phyloP scores from a whole-genome alignment of 2,113 vertebrate species.

The Leucoraja erinaceus region DNA sequence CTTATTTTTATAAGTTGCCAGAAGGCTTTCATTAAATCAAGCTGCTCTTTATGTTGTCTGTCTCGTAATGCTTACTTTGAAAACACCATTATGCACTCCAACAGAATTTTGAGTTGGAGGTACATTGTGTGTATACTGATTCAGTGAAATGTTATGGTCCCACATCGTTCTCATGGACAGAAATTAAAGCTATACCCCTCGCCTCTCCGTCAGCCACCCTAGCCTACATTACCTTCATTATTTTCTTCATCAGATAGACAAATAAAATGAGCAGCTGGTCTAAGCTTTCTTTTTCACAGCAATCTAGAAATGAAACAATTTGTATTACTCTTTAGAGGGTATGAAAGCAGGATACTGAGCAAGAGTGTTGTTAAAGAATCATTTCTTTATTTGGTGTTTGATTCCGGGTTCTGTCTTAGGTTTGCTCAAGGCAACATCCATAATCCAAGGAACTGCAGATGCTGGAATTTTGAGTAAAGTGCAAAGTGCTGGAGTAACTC shows the following conservation, averaged over 20 bases:
- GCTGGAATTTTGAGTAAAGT: no score
- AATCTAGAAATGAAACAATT: background rate
- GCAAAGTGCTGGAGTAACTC: no score
- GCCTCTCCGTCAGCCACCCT: background rate
- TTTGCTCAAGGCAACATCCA: background rate
- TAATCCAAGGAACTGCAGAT: background rate
- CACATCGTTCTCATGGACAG: background rate
- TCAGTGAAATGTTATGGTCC: conserved; percentile 3
- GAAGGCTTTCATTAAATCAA: conserved; percentile 27
- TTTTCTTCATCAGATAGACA: background rate
- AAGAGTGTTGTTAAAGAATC: background rate
- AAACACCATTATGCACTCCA: conserved; percentile 10
- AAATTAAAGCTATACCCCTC: background rate
- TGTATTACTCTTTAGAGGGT: background rate
- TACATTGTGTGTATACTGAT: conserved; percentile 26
- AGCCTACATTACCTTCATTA: background rate
- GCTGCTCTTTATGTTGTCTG: conserved; percentile 19
- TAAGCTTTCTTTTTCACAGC: background rate
- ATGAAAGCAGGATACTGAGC: background rate
- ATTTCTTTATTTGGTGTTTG: background rate
- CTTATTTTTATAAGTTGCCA: conserved; percentile 28
- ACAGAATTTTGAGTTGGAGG: background rate
- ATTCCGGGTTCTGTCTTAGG: background rate
- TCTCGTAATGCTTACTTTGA: conserved; percentile 8
- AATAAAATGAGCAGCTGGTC: background rate